These are phyloP conservation scores for Lasiurus cinereus DNA, from an alignment of 2,113 vertebrate species.

Conservation along the genomic window DNA sequence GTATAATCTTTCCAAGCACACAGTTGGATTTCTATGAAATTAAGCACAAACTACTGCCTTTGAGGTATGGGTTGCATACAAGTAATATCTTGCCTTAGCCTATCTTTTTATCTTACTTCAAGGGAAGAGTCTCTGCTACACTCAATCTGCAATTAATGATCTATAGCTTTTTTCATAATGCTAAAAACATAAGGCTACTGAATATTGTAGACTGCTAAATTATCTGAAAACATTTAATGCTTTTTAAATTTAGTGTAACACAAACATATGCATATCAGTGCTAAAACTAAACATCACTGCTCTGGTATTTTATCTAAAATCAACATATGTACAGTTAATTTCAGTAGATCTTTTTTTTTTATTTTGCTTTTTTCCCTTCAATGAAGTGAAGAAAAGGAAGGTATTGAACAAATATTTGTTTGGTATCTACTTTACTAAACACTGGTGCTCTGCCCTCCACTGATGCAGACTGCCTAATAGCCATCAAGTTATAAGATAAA, in stretches of 20 bases:
- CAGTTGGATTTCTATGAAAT: not conserved
- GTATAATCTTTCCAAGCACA: not conserved
- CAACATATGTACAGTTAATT: not conserved
- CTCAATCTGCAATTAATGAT: not conserved
- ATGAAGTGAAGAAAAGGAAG: not conserved
- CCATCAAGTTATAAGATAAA: not conserved
- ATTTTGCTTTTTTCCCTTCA: not conserved
- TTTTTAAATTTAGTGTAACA: conserved; percentile 1
- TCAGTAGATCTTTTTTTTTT: not conserved
- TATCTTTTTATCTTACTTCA: not conserved
- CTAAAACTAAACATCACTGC: not conserved
- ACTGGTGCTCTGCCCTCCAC: not conserved
- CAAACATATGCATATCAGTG: not conserved
- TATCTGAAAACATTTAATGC: not conserved
- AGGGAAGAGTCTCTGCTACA: not conserved
- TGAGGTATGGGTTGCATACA: not conserved
- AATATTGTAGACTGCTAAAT: not conserved
- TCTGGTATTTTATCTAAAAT: not conserved
- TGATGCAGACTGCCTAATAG: accelerated
- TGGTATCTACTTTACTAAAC: not conserved
- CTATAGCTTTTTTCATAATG: not conserved
- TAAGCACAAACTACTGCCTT: not conserved
- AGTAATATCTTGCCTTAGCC: not conserved
- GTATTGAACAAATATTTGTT: not conserved
- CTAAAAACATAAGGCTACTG: not conserved